These are phyloP conservation scores for Sebastes fasciatus DNA, from an alignment of 2,113 vertebrate species.

Conservation along the genomic window DNA sequence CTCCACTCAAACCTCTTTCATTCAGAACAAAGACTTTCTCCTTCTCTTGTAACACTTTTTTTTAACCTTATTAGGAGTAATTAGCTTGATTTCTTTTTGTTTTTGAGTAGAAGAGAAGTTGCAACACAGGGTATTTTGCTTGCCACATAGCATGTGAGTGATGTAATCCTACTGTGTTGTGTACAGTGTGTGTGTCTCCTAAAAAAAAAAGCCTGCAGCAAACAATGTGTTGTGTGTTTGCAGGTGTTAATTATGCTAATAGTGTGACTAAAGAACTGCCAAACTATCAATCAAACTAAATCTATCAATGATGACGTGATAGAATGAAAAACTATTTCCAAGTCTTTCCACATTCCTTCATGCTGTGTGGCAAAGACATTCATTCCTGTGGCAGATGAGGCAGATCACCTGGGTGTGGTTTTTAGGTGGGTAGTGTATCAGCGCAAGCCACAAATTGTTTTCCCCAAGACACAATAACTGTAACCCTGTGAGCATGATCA, in stretches of 20 bases:
- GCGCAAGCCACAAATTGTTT: conserved; percentile 53
- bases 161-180: neutral
- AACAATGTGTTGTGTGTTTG: conserved; percentile 10
- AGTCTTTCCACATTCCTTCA: conserved; percentile 13
- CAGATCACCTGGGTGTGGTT: conserved; percentile 63
- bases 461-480: conserved; percentile 24
- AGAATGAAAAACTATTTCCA: neutral
- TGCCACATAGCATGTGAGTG: conserved; percentile 11
- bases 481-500: conserved; percentile 1
- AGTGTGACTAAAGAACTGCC: neutral
- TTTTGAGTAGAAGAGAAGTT: neutral
- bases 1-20: conserved; percentile 31
- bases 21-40: conserved; percentile 20
- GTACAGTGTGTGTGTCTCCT: neutral
- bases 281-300: neutral
- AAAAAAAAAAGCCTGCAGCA: neutral
- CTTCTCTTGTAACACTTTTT: conserved; percentile 1
- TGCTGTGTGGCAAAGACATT: conserved; percentile 8
- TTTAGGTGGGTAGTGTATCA: conserved; percentile 20
- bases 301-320: neutral
- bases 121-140: conserved; percentile 6
- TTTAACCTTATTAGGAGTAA: neutral
- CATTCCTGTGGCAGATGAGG: conserved; percentile 55
- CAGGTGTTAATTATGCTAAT: conserved; percentile 1
- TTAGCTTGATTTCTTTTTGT: conserved; percentile 10